phyloP scores from a whole-genome alignment of 1,140 invertebrate genomes.

The Ceratosolen fusciceps region DNA sequence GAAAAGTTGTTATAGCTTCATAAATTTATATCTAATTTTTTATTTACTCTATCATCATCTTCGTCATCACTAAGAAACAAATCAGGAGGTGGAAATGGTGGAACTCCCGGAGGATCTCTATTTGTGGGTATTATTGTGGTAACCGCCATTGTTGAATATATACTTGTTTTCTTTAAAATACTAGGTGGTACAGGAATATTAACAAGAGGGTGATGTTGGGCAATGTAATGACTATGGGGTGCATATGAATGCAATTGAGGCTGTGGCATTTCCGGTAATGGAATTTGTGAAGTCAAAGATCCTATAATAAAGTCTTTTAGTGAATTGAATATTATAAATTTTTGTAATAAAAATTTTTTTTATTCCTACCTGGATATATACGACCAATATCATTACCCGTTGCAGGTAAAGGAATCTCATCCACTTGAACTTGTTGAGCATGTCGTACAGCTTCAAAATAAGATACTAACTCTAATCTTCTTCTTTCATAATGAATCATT shows the following conservation, averaged over 20 bases:
- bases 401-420: constrained; percentile 94
- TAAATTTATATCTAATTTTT: neutral
- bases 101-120: constrained; percentile 87
- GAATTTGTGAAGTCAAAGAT: constrained; percentile 82
- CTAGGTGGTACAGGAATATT: constrained; percentile 73
- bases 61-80: constrained; percentile 77
- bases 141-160: constrained; percentile 70
- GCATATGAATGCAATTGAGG: constrained; percentile 70
- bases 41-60: constrained; percentile 67
- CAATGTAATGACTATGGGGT: constrained; percentile 67
- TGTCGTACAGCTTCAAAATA: constrained; percentile 96
- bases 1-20: neutral
- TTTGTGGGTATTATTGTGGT: constrained; percentile 64
- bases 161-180: constrained; percentile 83
- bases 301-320: constrained; percentile 65
- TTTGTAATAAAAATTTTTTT: no score
- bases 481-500: constrained; percentile 93
- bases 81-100: constrained; percentile 85
- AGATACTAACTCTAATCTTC: constrained; percentile 86
- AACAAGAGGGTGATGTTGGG: constrained; percentile 67
- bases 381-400: constrained; percentile 64
- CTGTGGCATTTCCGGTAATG: constrained; percentile 80
- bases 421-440: constrained; percentile 95
- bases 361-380: constrained; percentile 71
- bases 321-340: neutral